These are phyloP conservation scores for Zaprionus africanus DNA, from an alignment of 1,140 invertebrate species.

Conservation along the genomic window DNA sequence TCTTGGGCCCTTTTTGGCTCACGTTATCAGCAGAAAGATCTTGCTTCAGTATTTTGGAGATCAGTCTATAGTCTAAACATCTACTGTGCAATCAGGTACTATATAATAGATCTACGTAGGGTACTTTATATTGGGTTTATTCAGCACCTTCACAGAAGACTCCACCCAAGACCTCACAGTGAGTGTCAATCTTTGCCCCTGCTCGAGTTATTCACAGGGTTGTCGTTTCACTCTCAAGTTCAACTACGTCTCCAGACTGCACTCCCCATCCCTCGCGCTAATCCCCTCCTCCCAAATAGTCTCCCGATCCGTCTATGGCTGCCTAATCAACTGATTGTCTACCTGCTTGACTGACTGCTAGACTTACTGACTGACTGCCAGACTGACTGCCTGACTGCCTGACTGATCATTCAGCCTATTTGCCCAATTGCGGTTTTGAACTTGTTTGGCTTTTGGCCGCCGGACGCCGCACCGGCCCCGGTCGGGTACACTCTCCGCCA, in stretches of 20 bases:
- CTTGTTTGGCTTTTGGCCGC: conserved; percentile 73
- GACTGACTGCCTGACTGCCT: conserved; percentile 20
- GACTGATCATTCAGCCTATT: conserved; percentile 52
- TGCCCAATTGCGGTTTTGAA: conserved; percentile 82
- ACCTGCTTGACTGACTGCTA: background rate
- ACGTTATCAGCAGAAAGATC: too few relatives aligned
- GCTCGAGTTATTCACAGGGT: background rate
- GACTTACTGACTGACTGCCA: conserved; percentile 22
- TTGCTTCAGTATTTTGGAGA: too few relatives aligned
- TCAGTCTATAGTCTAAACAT: too few relatives aligned
- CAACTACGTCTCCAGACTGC: background rate
- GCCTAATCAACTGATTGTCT: conserved; percentile 13
- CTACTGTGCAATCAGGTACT: too few relatives aligned
- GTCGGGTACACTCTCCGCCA: background rate
- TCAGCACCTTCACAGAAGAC: too few relatives aligned
- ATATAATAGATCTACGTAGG: too few relatives aligned
- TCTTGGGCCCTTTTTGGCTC: too few relatives aligned
- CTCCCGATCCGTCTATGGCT: background rate
- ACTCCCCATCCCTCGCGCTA: background rate
- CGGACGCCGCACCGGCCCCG: conserved; percentile 21
- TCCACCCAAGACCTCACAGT: background rate
- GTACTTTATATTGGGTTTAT: too few relatives aligned
- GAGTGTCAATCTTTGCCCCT: background rate
- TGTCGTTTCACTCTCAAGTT: conserved; percentile 5
- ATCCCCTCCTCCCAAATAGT: background rate